Conservation (phyloP, 2,888 invertebrate species). For the Mimas tiliae region DNA sequence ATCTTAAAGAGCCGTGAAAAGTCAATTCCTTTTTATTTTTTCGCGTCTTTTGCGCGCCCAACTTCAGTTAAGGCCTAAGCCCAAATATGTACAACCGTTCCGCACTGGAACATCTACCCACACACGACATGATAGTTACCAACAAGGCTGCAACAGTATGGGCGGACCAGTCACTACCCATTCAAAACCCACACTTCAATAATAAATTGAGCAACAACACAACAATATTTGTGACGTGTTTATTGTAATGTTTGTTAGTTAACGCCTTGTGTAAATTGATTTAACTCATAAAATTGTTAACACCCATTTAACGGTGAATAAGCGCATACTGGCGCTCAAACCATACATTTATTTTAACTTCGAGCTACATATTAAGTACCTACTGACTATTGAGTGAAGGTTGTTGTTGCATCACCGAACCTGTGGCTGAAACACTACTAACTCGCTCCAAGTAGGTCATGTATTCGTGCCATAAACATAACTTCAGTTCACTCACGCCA, state of each 20-base stretch:
- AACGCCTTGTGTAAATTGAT: constrained; percentile 39
- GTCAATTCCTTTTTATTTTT: constrained; percentile 38
- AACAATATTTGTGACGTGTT: constrained; percentile 57
- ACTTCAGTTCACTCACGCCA: constrained; percentile 59
- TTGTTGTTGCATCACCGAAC: constrained; percentile 64
- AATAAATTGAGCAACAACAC: constrained; percentile 56
- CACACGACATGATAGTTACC: constrained; percentile 47
- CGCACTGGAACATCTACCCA: constrained; percentile 55
- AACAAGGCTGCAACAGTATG: constrained; percentile 47
- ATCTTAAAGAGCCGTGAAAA: constrained; percentile 30
- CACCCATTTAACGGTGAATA: constrained; percentile 42
- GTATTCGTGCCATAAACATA: constrained; percentile 67
- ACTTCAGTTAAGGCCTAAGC: constrained; percentile 37
- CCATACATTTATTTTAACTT: constrained; percentile 51
- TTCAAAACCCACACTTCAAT: constrained; percentile 59
- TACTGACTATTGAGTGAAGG: constrained; percentile 47
- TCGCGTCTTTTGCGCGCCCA: constrained; percentile 26
- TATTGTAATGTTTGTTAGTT: constrained; percentile 42
- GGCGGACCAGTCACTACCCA: constrained; percentile 68
- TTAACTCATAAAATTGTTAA: constrained; percentile 39
- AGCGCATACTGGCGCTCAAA: constrained; percentile 42
- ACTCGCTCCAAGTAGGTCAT: constrained; percentile 76
- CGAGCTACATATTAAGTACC: constrained; percentile 43
- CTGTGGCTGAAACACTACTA: constrained; percentile 62
- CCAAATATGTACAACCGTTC: constrained; percentile 59